Conservation (phyloP, 1,140 invertebrate species). For the Eupeodes corollae region DNA sequence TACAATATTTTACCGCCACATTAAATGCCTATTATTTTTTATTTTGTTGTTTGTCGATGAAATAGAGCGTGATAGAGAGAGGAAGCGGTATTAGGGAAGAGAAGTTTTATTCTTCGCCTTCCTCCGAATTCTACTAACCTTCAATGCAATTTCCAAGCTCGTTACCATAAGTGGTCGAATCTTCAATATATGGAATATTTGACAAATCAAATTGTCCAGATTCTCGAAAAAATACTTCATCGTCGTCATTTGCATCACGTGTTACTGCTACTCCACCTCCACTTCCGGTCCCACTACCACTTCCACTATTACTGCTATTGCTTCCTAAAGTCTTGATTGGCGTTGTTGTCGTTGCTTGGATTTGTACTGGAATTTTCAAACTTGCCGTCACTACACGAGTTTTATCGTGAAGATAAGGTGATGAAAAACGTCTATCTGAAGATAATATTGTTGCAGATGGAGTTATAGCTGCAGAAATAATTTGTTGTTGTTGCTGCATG, state of each 20-base stretch:
- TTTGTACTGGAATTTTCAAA: constrained; percentile 59
- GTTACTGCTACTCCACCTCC: not conserved
- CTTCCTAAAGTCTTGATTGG: not conserved
- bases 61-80: no score
- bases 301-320: not conserved
- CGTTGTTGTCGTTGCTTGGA: constrained; percentile 6
- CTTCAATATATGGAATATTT: constrained; percentile 63
- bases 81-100: no score
- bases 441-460: not conserved
- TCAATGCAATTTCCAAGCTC: not conserved
- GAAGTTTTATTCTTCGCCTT: no score
- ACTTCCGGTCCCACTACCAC: not conserved
- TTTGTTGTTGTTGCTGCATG: not conserved
- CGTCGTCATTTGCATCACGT: not conserved
- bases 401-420: constrained; percentile 38
- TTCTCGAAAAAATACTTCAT: not conserved
- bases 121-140: no score
- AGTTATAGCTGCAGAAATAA: not conserved
- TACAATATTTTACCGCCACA: no score
- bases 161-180: constrained; percentile 18
- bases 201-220: constrained; percentile 12
- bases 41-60: no score
- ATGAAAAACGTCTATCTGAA: constrained; percentile 34
- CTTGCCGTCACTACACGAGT: constrained; percentile 64
- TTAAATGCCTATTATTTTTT: no score